Conservation (phyloP, 2,888 invertebrate species). For the Lithodes maja region DNA sequence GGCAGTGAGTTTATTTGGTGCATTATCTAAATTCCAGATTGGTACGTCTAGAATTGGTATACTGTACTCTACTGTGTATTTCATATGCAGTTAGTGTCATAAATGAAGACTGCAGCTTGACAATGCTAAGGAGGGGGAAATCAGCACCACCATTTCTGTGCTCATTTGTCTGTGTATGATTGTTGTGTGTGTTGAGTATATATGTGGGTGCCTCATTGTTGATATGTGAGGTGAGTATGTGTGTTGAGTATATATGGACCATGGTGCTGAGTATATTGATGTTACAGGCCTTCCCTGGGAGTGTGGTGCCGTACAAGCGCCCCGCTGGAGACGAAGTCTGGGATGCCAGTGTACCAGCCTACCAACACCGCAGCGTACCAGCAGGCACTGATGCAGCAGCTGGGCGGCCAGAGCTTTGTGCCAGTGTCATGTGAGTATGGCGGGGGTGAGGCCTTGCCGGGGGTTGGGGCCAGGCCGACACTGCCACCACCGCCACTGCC, state of each 20-base stretch:
- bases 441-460: slow-evolving; percentile 69
- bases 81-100: too few relatives aligned
- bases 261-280: slow-evolving; percentile 31
- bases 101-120: too few relatives aligned
- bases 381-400: slow-evolving; percentile 91
- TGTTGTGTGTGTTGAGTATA: too few relatives aligned
- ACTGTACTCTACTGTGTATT: too few relatives aligned
- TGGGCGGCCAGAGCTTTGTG: slow-evolving; percentile 90
- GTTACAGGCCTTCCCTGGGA: slow-evolving; percentile 92
- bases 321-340: slow-evolving; percentile 94
- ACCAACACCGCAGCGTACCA: slow-evolving; percentile 83
- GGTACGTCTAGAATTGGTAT: too few relatives aligned
- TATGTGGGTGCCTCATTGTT: not conserved
- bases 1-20: too few relatives aligned
- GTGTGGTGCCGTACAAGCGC: slow-evolving; percentile 96
- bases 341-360: slow-evolving; percentile 96
- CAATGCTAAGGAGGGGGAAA: too few relatives aligned
- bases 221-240: not conserved
- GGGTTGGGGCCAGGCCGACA: slow-evolving; percentile 71
- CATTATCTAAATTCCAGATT: too few relatives aligned
- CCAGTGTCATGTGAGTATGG: slow-evolving; percentile 98
- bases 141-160: too few relatives aligned
- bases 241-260: not conserved
- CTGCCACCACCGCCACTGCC: slow-evolving; percentile 71
- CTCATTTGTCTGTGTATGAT: too few relatives aligned